Conservation (phyloP, 1,140 invertebrate species). For the Zeugodacus cucurbitae region DNA sequence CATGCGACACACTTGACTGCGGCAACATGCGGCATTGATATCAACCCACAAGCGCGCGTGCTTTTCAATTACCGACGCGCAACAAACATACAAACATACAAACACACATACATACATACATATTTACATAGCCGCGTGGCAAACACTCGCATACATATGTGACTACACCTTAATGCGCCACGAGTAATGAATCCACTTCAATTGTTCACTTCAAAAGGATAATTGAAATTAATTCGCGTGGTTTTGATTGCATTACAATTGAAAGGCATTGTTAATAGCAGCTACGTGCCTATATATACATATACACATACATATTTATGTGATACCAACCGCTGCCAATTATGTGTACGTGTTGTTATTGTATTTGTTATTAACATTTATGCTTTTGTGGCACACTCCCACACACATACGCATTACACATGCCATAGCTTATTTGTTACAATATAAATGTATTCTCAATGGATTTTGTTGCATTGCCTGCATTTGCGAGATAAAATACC, state of each 20-base stretch:
- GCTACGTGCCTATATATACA: not conserved
- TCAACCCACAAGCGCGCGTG: not conserved
- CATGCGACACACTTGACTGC: not conserved
- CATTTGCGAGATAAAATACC: not conserved
- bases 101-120: not conserved
- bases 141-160: too few species aligned
- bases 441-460: slow-evolving; percentile 1
- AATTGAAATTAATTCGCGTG: slow-evolving; percentile 37
- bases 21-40: not conserved
- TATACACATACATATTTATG: not conserved
- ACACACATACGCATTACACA: not conserved
- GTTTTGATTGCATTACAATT: slow-evolving; percentile 1
- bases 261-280: not conserved
- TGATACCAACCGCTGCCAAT: not conserved
- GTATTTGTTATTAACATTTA: not conserved
- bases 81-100: not conserved
- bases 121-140: too few species aligned
- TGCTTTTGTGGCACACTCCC: not conserved
- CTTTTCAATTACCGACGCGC: not conserved
- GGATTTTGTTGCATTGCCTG: slow-evolving; percentile 14
- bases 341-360: not conserved
- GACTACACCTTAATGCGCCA: not conserved
- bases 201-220: slow-evolving; percentile 36
- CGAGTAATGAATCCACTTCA: slow-evolving; percentile 20
- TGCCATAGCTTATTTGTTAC: not conserved